phyloP scores from a whole-genome alignment of 2,113 vertebrate genomes.

The Upupa epops region DNA sequence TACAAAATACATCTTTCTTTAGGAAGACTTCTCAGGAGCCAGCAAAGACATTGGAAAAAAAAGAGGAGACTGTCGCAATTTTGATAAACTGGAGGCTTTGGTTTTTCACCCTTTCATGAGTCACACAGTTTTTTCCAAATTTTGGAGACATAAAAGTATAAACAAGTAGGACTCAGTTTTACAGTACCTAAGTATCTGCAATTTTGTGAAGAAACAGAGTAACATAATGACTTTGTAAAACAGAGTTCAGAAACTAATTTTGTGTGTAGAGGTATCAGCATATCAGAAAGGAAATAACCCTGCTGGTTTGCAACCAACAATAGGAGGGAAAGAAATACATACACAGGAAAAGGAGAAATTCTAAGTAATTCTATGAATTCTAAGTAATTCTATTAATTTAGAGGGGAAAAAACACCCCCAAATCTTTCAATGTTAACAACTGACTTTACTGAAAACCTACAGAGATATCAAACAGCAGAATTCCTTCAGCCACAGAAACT shows the following conservation, averaged over 20 bases:
- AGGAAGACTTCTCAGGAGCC: neutral
- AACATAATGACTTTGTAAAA: fast-evolving
- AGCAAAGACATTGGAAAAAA: neutral
- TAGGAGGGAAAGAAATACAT: neutral
- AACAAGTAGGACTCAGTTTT: neutral
- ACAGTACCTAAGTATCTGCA: neutral
- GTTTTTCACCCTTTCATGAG: neutral
- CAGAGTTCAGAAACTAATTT: neutral
- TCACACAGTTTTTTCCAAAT: neutral
- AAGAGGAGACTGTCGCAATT: neutral
- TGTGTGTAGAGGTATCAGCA: neutral
- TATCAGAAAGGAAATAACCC: neutral
- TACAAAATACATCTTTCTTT: neutral
- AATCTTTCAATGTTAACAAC: neutral
- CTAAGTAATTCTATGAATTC: neutral
- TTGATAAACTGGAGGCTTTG: neutral
- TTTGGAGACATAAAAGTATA: neutral
- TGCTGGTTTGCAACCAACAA: neutral
- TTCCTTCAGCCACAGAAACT: neutral
- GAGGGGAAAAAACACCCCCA: neutral
- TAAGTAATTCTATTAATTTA: neutral
- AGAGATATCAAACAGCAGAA: neutral
- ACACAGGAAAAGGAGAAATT: neutral
- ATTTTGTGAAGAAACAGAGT: neutral
- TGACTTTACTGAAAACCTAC: neutral